Percentiles rank a stretch among this genome's conserved stretches.
Evolutionary conservation across 2,113 vertebrate genomes (phyloP).

Genomic region (Perca flavescens): DNA sequence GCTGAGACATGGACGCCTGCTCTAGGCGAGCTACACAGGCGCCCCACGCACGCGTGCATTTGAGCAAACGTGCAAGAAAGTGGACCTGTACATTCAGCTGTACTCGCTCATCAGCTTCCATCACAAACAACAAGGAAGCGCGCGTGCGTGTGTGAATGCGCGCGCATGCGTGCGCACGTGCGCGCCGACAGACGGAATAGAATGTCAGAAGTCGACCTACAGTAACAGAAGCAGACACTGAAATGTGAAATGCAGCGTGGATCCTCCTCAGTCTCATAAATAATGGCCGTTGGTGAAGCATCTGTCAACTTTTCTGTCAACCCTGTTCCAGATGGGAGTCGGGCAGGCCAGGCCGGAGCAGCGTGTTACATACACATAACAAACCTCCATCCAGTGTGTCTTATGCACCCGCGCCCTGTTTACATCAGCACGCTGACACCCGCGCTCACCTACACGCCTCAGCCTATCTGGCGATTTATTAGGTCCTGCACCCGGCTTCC

Average conservation of each 20-base stretch:
- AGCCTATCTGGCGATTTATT: conserved; percentile 64
- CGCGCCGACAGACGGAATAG: conserved; percentile 15
- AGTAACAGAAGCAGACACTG: conserved; percentile 59
- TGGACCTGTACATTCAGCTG: background rate
- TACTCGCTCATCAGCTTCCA: conserved; percentile 15
- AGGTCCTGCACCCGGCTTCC: conserved; percentile 50
- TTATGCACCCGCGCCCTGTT: conserved; percentile 60
- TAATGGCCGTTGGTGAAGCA: conserved; percentile 78
- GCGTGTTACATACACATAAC: conserved; percentile 65
- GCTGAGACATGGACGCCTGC: too few relatives aligned
- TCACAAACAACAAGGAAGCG: background rate
- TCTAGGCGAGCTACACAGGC: too few relatives aligned
- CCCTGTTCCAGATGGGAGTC: conserved; percentile 72
- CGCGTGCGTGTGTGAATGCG: background rate
- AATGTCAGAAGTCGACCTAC: conserved; percentile 65
- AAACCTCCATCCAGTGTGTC: conserved; percentile 56
- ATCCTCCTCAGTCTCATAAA: conserved; percentile 77
- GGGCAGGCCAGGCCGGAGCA: conserved; percentile 64
- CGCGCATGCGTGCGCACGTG: background rate
- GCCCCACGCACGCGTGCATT: background rate
- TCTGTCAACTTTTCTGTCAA: conserved; percentile 79
- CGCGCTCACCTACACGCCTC: conserved; percentile 65
- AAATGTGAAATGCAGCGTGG: conserved; percentile 54
- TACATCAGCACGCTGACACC: conserved; percentile 67
- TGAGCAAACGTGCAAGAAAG: background rate